Evolutionary conservation across 2,113 vertebrate species (phyloP).

Genomic region (Tenebrosternarchus preto): DNA sequence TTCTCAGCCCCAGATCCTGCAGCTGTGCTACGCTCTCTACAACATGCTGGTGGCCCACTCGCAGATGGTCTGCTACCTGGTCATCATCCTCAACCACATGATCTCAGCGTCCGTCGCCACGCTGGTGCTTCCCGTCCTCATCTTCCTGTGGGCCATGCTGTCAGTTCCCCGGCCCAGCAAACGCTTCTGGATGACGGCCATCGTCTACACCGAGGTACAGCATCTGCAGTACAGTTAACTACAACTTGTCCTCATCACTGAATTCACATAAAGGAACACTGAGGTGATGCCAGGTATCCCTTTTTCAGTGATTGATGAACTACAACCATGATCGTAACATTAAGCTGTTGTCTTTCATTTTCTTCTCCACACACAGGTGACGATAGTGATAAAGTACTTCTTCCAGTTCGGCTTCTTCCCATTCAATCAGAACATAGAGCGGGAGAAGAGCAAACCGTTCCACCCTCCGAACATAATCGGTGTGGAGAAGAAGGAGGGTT

Average conservation of each 20-base stretch:
- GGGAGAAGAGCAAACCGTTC: slow-evolving; percentile 83
- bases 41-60: slow-evolving; percentile 89
- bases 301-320: too few species aligned
- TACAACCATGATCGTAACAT: background rate
- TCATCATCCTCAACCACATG: slow-evolving; percentile 95
- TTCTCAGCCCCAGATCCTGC: slow-evolving; percentile 83
- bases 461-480: slow-evolving; percentile 91
- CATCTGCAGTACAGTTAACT: background rate
- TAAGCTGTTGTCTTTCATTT: background rate
- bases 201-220: slow-evolving; percentile 90
- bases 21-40: slow-evolving; percentile 87
- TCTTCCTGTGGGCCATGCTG: slow-evolving; percentile 93
- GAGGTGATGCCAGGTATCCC: too few species aligned
- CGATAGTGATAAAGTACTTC: slow-evolving; percentile 95
- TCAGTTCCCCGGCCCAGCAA: slow-evolving; percentile 91
- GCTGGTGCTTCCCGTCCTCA: slow-evolving; percentile 86
- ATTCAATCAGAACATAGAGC: slow-evolving; percentile 84
- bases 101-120: slow-evolving; percentile 89
- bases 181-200: slow-evolving; percentile 96
- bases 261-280: too few species aligned
- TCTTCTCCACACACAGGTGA: slow-evolving; percentile 72
- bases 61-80: slow-evolving; percentile 91
- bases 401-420: slow-evolving; percentile 97
- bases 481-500: slow-evolving; percentile 93
- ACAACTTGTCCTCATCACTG: too few species aligned